Percentiles rank a stretch among this genome's conserved stretches.
phyloP scores from a whole-genome alignment of 2,113 vertebrate species.

The Elephantulus edwardii region DNA sequence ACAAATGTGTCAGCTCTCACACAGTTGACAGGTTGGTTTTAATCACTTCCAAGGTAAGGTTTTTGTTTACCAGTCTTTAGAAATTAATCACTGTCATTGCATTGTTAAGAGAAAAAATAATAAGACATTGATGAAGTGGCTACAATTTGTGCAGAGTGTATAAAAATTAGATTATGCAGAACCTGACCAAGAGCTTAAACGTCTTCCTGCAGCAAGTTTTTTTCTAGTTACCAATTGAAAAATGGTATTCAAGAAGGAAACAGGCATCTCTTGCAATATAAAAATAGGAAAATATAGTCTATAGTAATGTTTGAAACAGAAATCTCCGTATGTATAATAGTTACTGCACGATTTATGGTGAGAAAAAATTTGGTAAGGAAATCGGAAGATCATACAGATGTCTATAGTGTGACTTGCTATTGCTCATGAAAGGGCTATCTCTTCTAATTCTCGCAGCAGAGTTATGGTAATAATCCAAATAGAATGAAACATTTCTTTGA shows the following conservation, averaged over 20 bases:
- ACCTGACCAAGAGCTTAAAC: constrained; percentile 70
- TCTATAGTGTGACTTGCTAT: not conserved
- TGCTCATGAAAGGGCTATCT: not conserved
- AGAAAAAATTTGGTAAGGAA: constrained; percentile 24
- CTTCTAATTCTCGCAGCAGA: constrained; percentile 39
- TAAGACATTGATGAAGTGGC: constrained; percentile 86
- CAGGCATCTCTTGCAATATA: constrained; percentile 53
- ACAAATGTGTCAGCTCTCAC: constrained; percentile 48
- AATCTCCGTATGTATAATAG: not conserved
- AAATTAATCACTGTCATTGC: constrained; percentile 87
- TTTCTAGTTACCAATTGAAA: constrained; percentile 58
- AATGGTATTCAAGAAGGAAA: not conserved
- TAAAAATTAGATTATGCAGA: constrained; percentile 84
- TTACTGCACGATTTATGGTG: not conserved
- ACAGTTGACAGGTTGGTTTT: constrained; percentile 71
- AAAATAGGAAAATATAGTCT: constrained; percentile 24
- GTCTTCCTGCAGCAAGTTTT: constrained; percentile 51
- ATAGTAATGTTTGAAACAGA: constrained; percentile 48
- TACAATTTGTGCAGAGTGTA: constrained; percentile 82
- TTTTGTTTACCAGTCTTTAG: constrained; percentile 85
- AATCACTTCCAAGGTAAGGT: constrained; percentile 79
- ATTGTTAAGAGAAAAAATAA: constrained; percentile 85
- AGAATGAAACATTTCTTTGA: not conserved
- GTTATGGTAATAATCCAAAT: constrained; percentile 3
- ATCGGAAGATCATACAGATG: constrained; percentile 12